Conservation (phyloP, 1,140 invertebrate genomes). For the Anastatus disparis region DNA sequence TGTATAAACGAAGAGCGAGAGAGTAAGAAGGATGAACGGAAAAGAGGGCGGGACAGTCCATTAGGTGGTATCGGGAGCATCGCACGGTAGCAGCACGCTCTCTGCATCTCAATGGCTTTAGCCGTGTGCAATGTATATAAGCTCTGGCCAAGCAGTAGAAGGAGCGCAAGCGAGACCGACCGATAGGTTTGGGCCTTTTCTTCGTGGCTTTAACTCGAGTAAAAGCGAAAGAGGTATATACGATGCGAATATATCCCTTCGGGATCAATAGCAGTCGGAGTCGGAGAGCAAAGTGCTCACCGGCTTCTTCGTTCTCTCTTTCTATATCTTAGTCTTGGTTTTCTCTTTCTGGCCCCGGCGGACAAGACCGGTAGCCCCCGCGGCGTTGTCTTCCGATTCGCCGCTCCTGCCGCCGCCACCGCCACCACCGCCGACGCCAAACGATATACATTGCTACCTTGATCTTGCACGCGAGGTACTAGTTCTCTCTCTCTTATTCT, state of each 20-base stretch:
- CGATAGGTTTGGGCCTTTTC: conserved; percentile 49
- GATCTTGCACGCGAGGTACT: conserved; percentile 31
- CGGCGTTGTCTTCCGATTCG: conserved; percentile 59
- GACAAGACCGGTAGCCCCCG: conserved; percentile 63
- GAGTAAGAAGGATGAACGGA: conserved; percentile 47
- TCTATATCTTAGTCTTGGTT: background rate
- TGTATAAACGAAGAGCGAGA: conserved; percentile 46
- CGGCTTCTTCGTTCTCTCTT: background rate
- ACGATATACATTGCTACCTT: conserved; percentile 36
- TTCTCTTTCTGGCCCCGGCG: conserved; percentile 37
- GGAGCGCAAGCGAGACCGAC: conserved; percentile 47
- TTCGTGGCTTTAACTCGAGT: background rate
- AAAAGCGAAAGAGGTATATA: background rate
- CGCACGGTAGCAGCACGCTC: conserved; percentile 67
- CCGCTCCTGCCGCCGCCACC: conserved; percentile 35
- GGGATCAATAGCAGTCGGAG: conserved; percentile 48
- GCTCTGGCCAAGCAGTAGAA: background rate
- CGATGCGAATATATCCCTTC: conserved; percentile 9
- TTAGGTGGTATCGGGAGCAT: conserved; percentile 68
- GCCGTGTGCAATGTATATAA: background rate
- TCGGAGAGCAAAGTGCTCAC: conserved; percentile 41
- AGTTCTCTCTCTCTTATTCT: too few relatives aligned
- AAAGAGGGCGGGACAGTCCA: conserved; percentile 61
- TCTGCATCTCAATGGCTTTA: conserved; percentile 66
- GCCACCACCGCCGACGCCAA: conserved; percentile 14